Percentiles rank a stretch among this genome's conserved stretches.
Evolutionary conservation across 2,113 vertebrate species (phyloP).

Genomic region (Microcebus griseorufus): DNA sequence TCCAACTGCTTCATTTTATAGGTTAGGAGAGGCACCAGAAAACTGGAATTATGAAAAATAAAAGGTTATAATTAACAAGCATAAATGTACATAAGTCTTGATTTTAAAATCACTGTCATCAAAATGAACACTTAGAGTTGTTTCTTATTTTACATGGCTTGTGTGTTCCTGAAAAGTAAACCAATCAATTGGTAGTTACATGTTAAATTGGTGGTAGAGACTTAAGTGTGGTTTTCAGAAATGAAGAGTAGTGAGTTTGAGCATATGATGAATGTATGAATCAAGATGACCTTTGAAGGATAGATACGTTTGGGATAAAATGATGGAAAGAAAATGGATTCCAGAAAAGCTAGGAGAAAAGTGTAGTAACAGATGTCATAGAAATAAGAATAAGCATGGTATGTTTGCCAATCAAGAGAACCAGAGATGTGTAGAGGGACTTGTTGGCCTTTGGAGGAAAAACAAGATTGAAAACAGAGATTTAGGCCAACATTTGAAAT

Average conservation of each 20-base stretch:
- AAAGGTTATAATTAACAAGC: background rate
- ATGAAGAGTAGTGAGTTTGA: background rate
- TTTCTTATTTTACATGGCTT: background rate
- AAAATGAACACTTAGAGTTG: background rate
- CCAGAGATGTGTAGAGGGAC: background rate
- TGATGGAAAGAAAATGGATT: background rate
- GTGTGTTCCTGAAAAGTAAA: background rate
- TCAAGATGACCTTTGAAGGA: background rate
- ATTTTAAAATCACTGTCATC: background rate
- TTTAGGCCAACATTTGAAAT: background rate
- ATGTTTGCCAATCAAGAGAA: background rate
- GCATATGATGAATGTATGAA: background rate
- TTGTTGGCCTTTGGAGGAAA: background rate
- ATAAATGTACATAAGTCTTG: background rate
- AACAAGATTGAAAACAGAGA: background rate
- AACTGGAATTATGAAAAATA: background rate
- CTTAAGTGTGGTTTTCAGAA: background rate
- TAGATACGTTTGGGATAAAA: background rate
- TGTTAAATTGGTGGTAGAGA: background rate
- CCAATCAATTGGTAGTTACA: background rate
- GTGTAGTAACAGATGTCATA: background rate
- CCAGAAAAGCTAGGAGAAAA: background rate
- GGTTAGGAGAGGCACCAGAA: background rate
- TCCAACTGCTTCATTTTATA: background rate
- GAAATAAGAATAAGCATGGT: background rate